Percentiles rank a stretch among this genome's conserved stretches.
These are phyloP conservation scores for Nematopogon swammerdamellus DNA, from an alignment of 2,888 invertebrate species.

Conservation along the genomic window DNA sequence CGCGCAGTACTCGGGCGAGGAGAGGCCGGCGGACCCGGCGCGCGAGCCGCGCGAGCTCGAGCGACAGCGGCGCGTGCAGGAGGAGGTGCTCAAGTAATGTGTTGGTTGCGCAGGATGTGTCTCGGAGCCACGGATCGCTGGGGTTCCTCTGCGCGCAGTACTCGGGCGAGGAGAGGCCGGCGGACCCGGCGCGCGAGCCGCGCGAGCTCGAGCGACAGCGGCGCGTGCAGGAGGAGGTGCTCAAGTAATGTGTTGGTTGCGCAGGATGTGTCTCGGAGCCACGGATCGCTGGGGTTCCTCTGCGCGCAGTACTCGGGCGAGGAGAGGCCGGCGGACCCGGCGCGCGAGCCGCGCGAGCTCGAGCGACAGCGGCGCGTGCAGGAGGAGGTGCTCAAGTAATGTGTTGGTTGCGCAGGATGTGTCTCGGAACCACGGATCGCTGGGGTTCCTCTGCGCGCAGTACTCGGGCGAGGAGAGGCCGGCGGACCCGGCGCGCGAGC, in stretches of 20 bases:
- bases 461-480: slow-evolving; percentile 70
- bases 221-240: slow-evolving; percentile 61
- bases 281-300: slow-evolving; percentile 65
- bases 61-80: slow-evolving; percentile 76
- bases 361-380: slow-evolving; percentile 66
- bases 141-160: slow-evolving; percentile 73
- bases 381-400: too few species aligned
- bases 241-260: slow-evolving; percentile 9
- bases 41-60: slow-evolving; percentile 72
- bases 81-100: too few species aligned
- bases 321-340: slow-evolving; percentile 65
- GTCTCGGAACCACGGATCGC: slow-evolving; percentile 63
- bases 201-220: slow-evolving; percentile 76
- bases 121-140: slow-evolving; percentile 64
- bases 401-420: slow-evolving; percentile 54
- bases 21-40: slow-evolving; percentile 63
- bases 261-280: slow-evolving; percentile 65
- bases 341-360: slow-evolving; percentile 67
- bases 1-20: slow-evolving; percentile 71
- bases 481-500: slow-evolving; percentile 64
- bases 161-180: slow-evolving; percentile 65
- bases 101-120: slow-evolving; percentile 55
- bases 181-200: slow-evolving; percentile 64
- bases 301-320: slow-evolving; percentile 72
- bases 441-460: slow-evolving; percentile 70